Percentiles rank a stretch among this genome's conserved stretches.
Conservation (phyloP, 1,140 invertebrate species). For the Lerema accius region DNA sequence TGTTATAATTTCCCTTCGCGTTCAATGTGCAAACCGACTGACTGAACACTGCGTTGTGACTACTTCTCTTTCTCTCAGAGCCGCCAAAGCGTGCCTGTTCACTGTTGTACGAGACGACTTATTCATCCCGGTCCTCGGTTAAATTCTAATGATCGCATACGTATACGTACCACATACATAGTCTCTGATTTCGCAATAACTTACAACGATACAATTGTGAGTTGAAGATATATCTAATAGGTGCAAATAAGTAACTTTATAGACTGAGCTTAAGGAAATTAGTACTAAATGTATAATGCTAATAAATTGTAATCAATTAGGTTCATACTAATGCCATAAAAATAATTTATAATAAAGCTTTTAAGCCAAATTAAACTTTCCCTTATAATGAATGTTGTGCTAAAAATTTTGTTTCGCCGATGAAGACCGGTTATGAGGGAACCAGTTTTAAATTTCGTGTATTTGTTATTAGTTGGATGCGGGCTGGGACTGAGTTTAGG, state of each 20-base stretch:
- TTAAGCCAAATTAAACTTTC: too few relatives aligned
- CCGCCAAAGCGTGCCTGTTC: constrained; percentile 28
- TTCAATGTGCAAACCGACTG: constrained; percentile 77
- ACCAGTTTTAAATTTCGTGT: neutral
- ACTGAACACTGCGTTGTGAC: constrained; percentile 65
- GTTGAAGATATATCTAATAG: too few relatives aligned
- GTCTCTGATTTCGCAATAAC: neutral
- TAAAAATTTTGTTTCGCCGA: too few relatives aligned
- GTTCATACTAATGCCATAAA: too few relatives aligned
- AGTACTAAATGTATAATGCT: too few relatives aligned
- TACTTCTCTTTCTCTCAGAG: constrained; percentile 68
- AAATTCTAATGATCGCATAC: constrained; percentile 27
- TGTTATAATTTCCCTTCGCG: constrained; percentile 81
- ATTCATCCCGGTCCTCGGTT: constrained; percentile 24
- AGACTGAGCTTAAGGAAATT: too few relatives aligned
- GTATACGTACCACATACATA: neutral
- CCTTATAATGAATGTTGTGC: too few relatives aligned
- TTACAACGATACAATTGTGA: neutral
- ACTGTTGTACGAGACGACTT: constrained; percentile 32
- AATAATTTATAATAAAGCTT: too few relatives aligned
- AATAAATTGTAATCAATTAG: too few relatives aligned
- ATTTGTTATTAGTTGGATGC: neutral
- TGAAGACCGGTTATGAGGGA: too few relatives aligned
- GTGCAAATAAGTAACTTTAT: too few relatives aligned
- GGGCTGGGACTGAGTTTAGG: neutral